phyloP scores from a whole-genome alignment of 2,113 vertebrate species.

The Stegostoma tigrinum region DNA sequence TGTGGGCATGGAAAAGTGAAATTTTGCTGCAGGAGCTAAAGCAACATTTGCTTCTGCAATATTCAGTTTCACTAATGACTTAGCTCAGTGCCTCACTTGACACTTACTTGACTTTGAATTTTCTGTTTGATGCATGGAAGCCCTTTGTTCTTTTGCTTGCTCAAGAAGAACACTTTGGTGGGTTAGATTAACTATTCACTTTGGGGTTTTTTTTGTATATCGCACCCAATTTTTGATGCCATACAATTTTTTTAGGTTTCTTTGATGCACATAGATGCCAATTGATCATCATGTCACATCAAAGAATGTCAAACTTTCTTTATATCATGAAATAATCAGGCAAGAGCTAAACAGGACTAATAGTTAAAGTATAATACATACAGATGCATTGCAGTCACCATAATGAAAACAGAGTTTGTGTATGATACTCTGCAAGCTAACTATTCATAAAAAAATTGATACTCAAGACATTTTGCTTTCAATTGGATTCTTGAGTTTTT shows the following conservation, averaged over 20 bases:
- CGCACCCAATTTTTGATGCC: not conserved
- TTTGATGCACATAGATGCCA: not conserved
- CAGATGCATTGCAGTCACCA: not conserved
- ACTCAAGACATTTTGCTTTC: not conserved
- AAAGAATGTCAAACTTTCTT: not conserved
- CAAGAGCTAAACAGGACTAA: not conserved
- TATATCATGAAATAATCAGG: not conserved
- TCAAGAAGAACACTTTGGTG: not conserved
- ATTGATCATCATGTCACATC: not conserved
- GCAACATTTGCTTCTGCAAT: not conserved
- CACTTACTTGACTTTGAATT: not conserved
- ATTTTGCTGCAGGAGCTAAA: not conserved
- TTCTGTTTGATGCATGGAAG: not conserved
- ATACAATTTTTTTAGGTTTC: not conserved
- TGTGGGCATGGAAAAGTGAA: not conserved
- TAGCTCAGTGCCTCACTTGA: not conserved
- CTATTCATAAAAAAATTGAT: not conserved
- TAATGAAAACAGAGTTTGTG: not conserved
- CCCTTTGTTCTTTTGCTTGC: not conserved
- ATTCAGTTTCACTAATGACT: not conserved
- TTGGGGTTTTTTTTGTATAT: not conserved
- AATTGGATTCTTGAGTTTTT: not conserved
- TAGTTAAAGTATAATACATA: not conserved
- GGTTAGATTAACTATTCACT: not conserved
- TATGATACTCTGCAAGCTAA: not conserved